These are phyloP conservation scores for Hirundichthys speculiger DNA, from an alignment of 2,113 vertebrate species.

Conservation along the genomic window DNA sequence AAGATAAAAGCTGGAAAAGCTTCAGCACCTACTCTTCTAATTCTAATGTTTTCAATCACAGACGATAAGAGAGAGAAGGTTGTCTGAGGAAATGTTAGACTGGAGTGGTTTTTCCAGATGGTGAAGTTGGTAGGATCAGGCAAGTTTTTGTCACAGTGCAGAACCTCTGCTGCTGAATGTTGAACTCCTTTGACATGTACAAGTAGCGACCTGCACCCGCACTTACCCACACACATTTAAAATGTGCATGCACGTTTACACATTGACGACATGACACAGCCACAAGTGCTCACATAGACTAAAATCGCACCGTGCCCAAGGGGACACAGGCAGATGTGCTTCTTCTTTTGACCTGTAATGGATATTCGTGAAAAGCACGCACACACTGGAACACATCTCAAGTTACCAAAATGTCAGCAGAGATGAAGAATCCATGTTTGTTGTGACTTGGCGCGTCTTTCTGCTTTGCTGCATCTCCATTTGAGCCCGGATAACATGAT, in stretches of 20 bases:
- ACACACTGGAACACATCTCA: constrained; percentile 19
- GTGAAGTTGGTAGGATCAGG: constrained; percentile 14
- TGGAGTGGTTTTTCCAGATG: constrained; percentile 22
- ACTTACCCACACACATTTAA: too few species aligned
- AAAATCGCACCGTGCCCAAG: constrained; percentile 36
- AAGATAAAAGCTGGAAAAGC: background rate
- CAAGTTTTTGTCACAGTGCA: constrained; percentile 23
- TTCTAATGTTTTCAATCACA: background rate
- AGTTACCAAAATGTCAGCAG: constrained; percentile 35
- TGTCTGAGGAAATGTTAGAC: background rate
- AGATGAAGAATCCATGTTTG: constrained; percentile 55
- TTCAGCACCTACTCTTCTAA: background rate
- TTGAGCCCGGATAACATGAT: constrained; percentile 29
- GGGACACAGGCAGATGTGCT: constrained; percentile 45
- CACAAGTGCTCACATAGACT: constrained; percentile 30
- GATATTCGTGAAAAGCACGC: constrained; percentile 47
- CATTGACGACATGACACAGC: constrained; percentile 10
- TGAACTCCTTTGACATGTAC: constrained; percentile 29
- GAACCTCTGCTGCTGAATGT: constrained; percentile 19
- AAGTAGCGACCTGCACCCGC: constrained; percentile 10
- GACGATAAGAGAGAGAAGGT: background rate
- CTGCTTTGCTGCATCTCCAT: constrained; percentile 39
- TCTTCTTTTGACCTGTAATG: constrained; percentile 60
- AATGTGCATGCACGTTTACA: background rate
- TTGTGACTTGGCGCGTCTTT: constrained; percentile 60